Conservation (phyloP, 2,113 vertebrate genomes). For the Candoia aspera region DNA sequence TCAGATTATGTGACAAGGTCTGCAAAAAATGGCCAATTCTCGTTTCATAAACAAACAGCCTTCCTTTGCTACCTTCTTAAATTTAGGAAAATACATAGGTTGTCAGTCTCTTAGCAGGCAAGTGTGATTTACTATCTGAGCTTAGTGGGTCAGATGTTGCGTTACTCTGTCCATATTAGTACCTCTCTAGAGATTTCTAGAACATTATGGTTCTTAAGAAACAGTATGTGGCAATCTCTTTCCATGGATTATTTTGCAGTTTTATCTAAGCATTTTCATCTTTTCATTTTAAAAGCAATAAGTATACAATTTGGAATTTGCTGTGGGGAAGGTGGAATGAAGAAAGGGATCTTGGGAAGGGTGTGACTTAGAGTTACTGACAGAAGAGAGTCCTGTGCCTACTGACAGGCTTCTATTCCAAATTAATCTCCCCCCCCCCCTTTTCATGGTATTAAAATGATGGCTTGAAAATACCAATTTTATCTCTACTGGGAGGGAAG, state of each 20-base stretch:
- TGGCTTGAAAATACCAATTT: neutral
- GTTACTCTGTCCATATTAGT: neutral
- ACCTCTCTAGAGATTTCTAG: neutral
- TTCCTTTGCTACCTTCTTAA: neutral
- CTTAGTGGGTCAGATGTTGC: neutral
- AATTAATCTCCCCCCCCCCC: neutral
- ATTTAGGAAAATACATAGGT: neutral
- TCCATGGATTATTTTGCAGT: neutral
- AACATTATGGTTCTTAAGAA: neutral
- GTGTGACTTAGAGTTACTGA: neutral
- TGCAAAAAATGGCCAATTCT: neutral
- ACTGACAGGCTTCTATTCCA: neutral
- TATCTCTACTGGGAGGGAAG: neutral
- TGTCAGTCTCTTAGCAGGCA: neutral
- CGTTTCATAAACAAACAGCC: neutral
- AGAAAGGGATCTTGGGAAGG: neutral
- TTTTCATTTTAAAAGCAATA: slow-evolving; percentile 18
- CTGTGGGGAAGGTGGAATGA: neutral
- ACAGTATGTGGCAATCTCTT: neutral
- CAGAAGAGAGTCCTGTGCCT: neutral
- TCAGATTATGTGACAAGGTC: neutral
- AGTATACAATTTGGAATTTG: neutral
- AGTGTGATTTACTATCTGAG: neutral
- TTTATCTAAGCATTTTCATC: slow-evolving; percentile 18
- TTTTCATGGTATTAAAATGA: neutral